phyloP scores from a whole-genome alignment of 1,140 invertebrate genomes.

The Homarus americanus region DNA sequence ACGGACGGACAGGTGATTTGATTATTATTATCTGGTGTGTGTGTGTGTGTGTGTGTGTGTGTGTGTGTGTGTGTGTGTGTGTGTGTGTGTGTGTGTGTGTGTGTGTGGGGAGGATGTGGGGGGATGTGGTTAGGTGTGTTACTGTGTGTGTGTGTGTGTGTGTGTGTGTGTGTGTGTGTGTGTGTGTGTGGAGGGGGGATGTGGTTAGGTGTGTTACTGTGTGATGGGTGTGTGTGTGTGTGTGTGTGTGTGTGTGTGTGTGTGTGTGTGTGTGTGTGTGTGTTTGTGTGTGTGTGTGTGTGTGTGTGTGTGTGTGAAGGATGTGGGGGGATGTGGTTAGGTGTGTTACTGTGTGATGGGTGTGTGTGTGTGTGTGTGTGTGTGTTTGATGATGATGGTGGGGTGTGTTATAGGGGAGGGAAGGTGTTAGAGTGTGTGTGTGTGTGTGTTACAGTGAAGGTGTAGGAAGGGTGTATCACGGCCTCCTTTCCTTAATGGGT shows the following conservation, averaged over 20 bases:
- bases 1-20: constrained; percentile 3
- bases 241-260: background rate
- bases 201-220: no score
- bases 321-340: background rate
- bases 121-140: no score
- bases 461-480: no score
- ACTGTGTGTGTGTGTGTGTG: no score
- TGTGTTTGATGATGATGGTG: background rate
- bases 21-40: no score
- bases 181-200: background rate
- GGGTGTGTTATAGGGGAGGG: no score
- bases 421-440: background rate
- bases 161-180: constrained; percentile 2
- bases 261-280: background rate
- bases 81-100: background rate
- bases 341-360: background rate
- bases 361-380: background rate
- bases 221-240: no score
- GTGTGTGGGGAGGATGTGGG: background rate
- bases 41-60: constrained; percentile 6
- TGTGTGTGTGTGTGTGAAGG: background rate
- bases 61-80: background rate
- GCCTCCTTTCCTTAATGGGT: no score
- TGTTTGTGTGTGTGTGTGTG: background rate
- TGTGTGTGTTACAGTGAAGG: background rate